These are phyloP conservation scores for Xestia sexstrigata DNA, from an alignment of 2,888 invertebrate genomes.

Conservation along the genomic window DNA sequence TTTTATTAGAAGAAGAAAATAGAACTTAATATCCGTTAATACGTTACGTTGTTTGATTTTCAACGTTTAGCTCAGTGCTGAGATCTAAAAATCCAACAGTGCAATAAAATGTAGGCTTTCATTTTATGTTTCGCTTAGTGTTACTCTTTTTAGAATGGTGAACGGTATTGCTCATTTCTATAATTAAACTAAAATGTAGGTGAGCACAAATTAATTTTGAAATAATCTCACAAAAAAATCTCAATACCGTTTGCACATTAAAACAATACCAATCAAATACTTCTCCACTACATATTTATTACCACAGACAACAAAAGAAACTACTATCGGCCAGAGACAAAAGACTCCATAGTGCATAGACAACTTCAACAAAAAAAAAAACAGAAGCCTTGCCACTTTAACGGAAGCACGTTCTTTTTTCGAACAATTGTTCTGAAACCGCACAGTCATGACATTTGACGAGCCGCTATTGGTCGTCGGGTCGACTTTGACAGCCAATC, in stretches of 20 bases:
- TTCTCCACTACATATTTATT: conserved; percentile 53
- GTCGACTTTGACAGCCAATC: conserved; percentile 89
- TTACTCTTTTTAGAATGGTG: not conserved
- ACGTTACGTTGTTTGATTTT: no score
- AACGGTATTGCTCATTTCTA: conserved; percentile 39
- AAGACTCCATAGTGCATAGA: conserved; percentile 76
- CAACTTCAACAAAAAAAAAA: conserved; percentile 70
- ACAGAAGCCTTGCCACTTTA: conserved; percentile 87
- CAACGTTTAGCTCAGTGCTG: no score
- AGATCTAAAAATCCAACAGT: not conserved
- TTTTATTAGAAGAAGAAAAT: no score
- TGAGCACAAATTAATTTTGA: conserved; percentile 31
- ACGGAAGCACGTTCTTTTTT: conserved; percentile 86
- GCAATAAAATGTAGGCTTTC: not conserved
- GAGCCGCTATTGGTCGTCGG: conserved; percentile 88
- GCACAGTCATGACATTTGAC: conserved; percentile 89
- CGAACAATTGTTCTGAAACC: conserved; percentile 84
- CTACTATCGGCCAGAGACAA: conserved; percentile 73
- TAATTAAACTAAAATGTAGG: conserved; percentile 21
- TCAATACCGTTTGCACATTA: conserved; percentile 55
- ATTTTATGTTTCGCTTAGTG: no score
- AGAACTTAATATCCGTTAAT: no score
- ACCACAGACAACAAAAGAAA: conserved; percentile 63
- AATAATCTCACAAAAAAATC: conserved; percentile 31
- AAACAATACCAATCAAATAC: conserved; percentile 59